phyloP scores from a whole-genome alignment of 2,113 vertebrate genomes.

The Manacus vitellinus region DNA sequence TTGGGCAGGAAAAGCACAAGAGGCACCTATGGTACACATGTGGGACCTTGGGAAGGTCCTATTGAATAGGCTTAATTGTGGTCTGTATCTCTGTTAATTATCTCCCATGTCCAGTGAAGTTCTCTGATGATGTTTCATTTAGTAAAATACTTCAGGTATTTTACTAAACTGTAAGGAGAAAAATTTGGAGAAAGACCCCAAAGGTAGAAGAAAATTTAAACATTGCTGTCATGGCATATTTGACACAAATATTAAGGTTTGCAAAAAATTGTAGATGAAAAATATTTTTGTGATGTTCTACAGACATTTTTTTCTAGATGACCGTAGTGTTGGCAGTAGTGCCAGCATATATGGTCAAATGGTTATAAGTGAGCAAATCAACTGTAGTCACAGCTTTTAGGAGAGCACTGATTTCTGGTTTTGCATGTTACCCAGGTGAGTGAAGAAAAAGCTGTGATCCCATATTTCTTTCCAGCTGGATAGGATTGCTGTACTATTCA shows the following conservation, averaged over 20 bases:
- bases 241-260: not conserved
- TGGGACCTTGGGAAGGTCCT: not conserved
- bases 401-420: not conserved
- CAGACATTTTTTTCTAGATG: not conserved
- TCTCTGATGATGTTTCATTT: not conserved
- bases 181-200: not conserved
- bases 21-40: not conserved
- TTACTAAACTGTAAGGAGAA: not conserved
- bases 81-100: not conserved
- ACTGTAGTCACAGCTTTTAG: not conserved
- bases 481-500: not conserved
- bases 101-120: not conserved
- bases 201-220: not conserved
- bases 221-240: not conserved
- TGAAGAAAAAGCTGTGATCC: not conserved
- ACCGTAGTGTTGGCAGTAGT: not conserved
- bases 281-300: not conserved
- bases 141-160: not conserved
- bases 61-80: not conserved
- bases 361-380: not conserved
- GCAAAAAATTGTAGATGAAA: not conserved
- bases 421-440: not conserved
- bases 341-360: not conserved
- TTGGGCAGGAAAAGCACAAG: not conserved
- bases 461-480: not conserved